Percentiles rank a stretch among this genome's conserved stretches.
Conservation (phyloP, 1,140 invertebrate genomes). For the Drosophila simulans region DNA sequence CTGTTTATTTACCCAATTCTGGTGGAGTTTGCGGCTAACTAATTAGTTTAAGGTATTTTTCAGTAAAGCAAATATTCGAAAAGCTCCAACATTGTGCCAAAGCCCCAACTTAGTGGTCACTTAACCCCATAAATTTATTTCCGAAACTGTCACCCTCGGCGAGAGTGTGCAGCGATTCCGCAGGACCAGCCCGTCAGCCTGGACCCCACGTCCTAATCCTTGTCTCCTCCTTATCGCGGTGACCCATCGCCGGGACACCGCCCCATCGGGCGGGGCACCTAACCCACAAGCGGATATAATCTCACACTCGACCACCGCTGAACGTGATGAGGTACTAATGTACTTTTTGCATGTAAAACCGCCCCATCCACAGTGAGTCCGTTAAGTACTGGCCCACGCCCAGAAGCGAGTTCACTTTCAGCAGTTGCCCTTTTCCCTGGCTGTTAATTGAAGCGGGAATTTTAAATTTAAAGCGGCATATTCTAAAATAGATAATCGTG, state of each 20-base stretch:
- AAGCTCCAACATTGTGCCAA: background rate
- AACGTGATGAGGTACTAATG: conserved; percentile 72
- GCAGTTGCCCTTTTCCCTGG: conserved; percentile 35
- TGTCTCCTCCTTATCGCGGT: conserved; percentile 39
- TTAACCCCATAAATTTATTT: conserved; percentile 39
- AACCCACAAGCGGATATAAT: conserved; percentile 47
- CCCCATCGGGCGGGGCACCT: background rate
- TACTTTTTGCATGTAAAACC: conserved; percentile 60
- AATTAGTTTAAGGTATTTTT: conserved; percentile 15
- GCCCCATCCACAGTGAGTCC: conserved; percentile 11
- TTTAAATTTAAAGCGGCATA: conserved; percentile 43
- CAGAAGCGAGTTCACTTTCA: conserved; percentile 18
- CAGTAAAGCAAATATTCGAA: background rate
- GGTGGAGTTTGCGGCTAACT: background rate
- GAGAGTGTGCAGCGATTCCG: conserved; percentile 17
- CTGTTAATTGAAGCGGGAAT: conserved; percentile 51
- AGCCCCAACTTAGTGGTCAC: conserved; percentile 11
- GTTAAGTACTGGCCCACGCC: conserved; percentile 32
- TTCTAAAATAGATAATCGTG: conserved; percentile 60
- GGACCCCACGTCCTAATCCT: conserved; percentile 19
- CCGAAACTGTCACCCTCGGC: conserved; percentile 20
- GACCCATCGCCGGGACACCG: conserved; percentile 23
- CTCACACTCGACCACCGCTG: conserved; percentile 49
- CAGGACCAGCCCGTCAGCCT: background rate
- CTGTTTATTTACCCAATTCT: background rate